A percentile compares a stretch with the other conserved stretches of the same genome.
phyloP scores from a whole-genome alignment of 2,113 vertebrate genomes.

The Thunnus maccoyii region DNA sequence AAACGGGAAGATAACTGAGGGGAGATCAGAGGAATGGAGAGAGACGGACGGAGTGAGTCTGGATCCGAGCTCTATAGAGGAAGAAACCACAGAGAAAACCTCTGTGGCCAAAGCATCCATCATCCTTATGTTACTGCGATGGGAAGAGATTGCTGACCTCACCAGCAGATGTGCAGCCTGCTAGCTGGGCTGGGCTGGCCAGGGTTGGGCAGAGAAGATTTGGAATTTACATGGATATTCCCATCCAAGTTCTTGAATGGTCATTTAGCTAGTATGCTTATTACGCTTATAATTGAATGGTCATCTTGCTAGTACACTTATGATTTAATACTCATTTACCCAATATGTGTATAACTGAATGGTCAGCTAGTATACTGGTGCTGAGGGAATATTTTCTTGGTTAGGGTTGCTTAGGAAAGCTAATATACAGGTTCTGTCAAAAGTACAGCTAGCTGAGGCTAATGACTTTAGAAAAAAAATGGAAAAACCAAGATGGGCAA shows the following conservation, averaged over 20 bases:
- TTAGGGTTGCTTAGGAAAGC: neutral
- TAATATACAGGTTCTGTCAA: neutral
- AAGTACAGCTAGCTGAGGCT: neutral
- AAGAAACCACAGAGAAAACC: slow-evolving; percentile 78
- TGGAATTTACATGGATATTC: slow-evolving; percentile 39
- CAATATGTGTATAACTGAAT: neutral
- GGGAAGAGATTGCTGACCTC: slow-evolving; percentile 81
- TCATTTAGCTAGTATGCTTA: slow-evolving; percentile 15
- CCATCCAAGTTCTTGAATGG: slow-evolving; percentile 33
- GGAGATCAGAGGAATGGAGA: slow-evolving; percentile 44
- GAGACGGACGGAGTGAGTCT: slow-evolving; percentile 52
- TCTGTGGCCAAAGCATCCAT: slow-evolving; percentile 78
- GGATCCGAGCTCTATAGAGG: slow-evolving; percentile 54
- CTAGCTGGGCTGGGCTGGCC: slow-evolving; percentile 66
- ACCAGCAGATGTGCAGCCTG: slow-evolving; percentile 79
- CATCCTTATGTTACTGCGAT: slow-evolving; percentile 78
- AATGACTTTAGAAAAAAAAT: neutral
- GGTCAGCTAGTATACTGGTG: neutral
- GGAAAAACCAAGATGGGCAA: neutral
- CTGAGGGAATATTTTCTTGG: neutral
- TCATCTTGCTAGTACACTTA: neutral
- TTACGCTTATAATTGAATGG: slow-evolving; percentile 4
- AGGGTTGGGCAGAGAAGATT: slow-evolving; percentile 38
- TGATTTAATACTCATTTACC: slow-evolving; percentile 11
- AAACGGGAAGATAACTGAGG: slow-evolving; percentile 30